A percentile compares a stretch with the other conserved stretches of the same genome.
phyloP scores from a whole-genome alignment of 2,797 vertebrate species.

The Meriones psammophilus region DNA sequence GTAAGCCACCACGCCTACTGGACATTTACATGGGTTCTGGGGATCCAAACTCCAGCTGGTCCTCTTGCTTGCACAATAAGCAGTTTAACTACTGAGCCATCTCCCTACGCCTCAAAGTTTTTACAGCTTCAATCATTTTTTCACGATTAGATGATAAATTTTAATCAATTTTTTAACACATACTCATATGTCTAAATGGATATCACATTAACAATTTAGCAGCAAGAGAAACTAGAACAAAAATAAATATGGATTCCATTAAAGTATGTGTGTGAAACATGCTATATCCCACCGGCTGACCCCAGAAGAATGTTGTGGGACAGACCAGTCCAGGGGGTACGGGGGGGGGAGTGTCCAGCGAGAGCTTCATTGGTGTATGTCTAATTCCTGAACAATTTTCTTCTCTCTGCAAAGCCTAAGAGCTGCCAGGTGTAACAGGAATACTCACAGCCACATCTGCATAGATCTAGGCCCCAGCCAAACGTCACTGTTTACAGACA shows the following conservation, averaged over 20 bases:
- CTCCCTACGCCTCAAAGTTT: background rate
- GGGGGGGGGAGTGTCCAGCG: background rate
- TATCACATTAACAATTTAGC: slow-evolving; percentile 17
- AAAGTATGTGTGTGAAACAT: background rate
- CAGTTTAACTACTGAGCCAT: background rate
- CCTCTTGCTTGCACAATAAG: background rate
- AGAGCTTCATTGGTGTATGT: background rate
- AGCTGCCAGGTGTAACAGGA: background rate
- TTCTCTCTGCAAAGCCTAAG: background rate
- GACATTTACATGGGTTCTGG: background rate
- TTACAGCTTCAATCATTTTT: slow-evolving; percentile 16
- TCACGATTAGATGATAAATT: slow-evolving; percentile 49
- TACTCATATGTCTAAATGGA: background rate
- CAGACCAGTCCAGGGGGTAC: background rate
- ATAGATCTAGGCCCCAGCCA: too few relatives aligned
- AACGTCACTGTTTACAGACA: background rate
- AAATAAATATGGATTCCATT: background rate
- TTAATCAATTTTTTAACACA: slow-evolving; percentile 38
- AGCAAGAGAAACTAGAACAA: background rate
- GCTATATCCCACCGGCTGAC: background rate
- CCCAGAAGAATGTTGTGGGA: background rate
- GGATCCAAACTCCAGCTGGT: background rate
- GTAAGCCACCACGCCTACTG: too few relatives aligned
- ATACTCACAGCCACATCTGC: too few relatives aligned
- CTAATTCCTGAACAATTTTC: background rate